These are phyloP conservation scores for Tylochromis polylepis DNA, from an alignment of 2,113 vertebrate genomes.

Conservation along the genomic window DNA sequence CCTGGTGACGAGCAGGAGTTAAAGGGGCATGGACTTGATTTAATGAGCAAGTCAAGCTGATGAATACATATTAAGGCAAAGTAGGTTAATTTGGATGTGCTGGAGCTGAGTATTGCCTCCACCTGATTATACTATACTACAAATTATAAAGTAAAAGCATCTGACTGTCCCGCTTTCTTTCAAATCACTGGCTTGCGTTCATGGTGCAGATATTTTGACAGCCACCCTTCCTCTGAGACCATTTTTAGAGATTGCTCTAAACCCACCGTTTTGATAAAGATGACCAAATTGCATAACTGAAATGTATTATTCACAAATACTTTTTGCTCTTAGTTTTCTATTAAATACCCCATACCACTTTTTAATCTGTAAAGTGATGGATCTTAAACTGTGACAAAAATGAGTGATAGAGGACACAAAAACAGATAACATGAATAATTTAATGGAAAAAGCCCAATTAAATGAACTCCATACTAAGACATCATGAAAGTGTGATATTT, in stretches of 20 bases:
- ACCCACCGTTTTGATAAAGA: too few relatives aligned
- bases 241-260: too few relatives aligned
- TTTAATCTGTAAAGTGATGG: not conserved
- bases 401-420: not conserved
- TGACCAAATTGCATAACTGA: too few relatives aligned
- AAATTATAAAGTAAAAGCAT: not conserved
- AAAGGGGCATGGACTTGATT: not conserved
- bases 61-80: not conserved
- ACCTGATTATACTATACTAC: not conserved
- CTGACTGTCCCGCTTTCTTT: not conserved
- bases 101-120: not conserved
- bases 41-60: not conserved
- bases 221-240: too few relatives aligned
- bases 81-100: not conserved
- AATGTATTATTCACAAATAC: too few relatives aligned
- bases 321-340: not conserved
- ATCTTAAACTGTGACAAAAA: not conserved
- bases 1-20: not conserved
- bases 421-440: not conserved
- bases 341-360: not conserved
- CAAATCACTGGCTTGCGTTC: not conserved
- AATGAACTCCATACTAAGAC: not conserved
- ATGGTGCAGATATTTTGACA: not conserved
- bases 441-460: not conserved
- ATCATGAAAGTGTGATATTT: not conserved